phyloP scores from a whole-genome alignment of 2,888 invertebrate species.

The Griposia aprilina region DNA sequence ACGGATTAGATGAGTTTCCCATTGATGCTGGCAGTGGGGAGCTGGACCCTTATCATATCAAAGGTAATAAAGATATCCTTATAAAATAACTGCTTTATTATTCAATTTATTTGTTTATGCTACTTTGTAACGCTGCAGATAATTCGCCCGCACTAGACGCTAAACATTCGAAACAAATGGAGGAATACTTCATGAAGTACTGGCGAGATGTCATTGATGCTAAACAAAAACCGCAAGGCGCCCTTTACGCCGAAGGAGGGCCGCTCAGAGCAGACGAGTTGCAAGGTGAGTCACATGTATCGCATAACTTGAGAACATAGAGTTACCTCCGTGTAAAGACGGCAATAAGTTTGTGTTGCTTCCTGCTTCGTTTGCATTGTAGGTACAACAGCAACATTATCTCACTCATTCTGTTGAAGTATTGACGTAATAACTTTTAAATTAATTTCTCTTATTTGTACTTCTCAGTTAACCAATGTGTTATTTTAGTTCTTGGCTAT shows the following conservation, averaged over 20 bases:
- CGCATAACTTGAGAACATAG: constrained; percentile 49
- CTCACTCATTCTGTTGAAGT: constrained; percentile 76
- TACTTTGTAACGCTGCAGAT: constrained; percentile 61
- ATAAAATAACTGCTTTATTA: constrained; percentile 8
- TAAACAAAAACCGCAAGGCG: constrained; percentile 78
- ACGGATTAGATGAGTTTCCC: constrained; percentile 83
- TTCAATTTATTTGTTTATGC: constrained; percentile 15
- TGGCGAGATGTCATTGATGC: constrained; percentile 83
- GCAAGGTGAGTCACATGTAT: constrained; percentile 77
- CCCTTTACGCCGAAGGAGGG: constrained; percentile 86
- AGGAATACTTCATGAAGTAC: constrained; percentile 83
- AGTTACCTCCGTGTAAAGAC: constrained; percentile 71
- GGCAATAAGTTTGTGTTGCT: constrained; percentile 79
- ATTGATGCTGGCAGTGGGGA: constrained; percentile 87
- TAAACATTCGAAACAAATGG: constrained; percentile 84
- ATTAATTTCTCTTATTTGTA: constrained; percentile 75
- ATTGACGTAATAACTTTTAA: constrained; percentile 71
- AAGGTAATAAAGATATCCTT: constrained; percentile 74
- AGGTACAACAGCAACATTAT: constrained; percentile 77
- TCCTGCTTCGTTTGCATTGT: constrained; percentile 82
- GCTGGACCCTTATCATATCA: constrained; percentile 78
- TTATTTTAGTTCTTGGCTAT: constrained; percentile 72
- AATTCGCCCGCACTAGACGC: constrained; percentile 67
- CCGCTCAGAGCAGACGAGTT: constrained; percentile 83
- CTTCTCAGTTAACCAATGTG: constrained; percentile 71